Percentiles rank a stretch among this genome's conserved stretches.
phyloP scores from a whole-genome alignment of 2,888 invertebrate species.

The Strigamia crassipes region DNA sequence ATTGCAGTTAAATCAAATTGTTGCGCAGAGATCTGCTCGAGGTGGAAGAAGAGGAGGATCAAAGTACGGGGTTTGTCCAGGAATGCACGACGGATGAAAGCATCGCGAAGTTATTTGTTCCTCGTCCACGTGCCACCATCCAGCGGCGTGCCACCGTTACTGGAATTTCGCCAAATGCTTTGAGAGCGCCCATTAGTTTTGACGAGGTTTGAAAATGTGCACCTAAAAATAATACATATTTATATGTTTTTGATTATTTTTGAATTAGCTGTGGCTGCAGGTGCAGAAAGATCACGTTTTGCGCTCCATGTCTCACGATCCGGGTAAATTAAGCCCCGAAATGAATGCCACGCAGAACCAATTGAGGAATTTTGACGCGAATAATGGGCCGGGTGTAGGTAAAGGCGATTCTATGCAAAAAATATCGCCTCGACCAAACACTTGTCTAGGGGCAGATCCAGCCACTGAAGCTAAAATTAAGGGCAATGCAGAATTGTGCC shows the following conservation, averaged over 20 bases:
- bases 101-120: conserved; percentile 67
- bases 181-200: conserved; percentile 68
- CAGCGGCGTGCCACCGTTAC: conserved; percentile 87
- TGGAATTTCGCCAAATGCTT: conserved; percentile 73
- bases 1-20: neutral
- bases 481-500: neutral
- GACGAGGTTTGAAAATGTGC: conserved; percentile 65
- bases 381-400: neutral
- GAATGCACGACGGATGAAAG: conserved; percentile 57
- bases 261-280: conserved; percentile 49
- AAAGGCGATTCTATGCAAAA: neutral
- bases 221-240: neutral
- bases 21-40: conserved; percentile 52
- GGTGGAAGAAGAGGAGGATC: conserved; percentile 54
- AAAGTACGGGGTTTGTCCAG: conserved; percentile 59
- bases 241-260: neutral
- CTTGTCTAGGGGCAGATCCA: conserved; percentile 11
- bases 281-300: conserved; percentile 51
- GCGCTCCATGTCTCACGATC: conserved; percentile 53
- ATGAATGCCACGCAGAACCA: neutral
- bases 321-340: conserved; percentile 47
- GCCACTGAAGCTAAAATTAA: conserved; percentile 24
- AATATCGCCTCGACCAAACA: neutral
- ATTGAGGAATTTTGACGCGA: neutral
- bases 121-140: conserved; percentile 74